Percentiles rank a stretch among this genome's conserved stretches.
These are phyloP conservation scores for Penaeus monodon DNA, from an alignment of 2,888 invertebrate genomes.

Conservation along the genomic window DNA sequence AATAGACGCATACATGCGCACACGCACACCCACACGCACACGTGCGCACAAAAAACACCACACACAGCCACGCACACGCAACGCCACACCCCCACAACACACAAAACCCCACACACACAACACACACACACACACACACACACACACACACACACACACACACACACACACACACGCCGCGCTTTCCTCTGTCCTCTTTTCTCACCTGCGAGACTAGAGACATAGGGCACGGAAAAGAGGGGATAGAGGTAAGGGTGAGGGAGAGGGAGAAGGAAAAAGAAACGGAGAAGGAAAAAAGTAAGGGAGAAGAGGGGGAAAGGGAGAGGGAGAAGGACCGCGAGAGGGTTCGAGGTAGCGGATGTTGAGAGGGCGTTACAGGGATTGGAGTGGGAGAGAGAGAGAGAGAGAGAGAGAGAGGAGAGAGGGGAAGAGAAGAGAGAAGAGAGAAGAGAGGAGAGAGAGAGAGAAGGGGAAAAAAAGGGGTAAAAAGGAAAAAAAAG, in stretches of 20 bases:
- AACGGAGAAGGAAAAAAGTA: too few species aligned
- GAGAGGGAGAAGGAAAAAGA: too few species aligned
- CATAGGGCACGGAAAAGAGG: too few species aligned
- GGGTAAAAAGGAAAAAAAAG: background rate
- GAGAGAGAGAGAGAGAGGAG: background rate
- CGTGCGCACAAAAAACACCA: too few species aligned
- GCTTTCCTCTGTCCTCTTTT: too few species aligned
- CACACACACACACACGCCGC: background rate
- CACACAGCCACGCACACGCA: too few species aligned
- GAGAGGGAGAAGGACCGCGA: background rate
- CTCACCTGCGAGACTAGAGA: too few species aligned
- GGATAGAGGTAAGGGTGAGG: too few species aligned
- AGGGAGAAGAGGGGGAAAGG: background rate
- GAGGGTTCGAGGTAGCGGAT: too few species aligned
- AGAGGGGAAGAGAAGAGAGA: background rate
- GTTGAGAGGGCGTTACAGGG: too few species aligned
- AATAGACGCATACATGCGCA: background rate
- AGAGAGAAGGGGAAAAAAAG: fast-evolving
- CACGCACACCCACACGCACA: conserved; percentile 11
- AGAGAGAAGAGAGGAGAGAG: background rate
- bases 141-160: background rate
- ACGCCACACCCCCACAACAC: background rate
- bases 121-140: background rate
- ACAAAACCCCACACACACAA: background rate
- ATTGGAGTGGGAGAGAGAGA: background rate